Percentiles rank a stretch among this genome's conserved stretches.
phyloP scores from a whole-genome alignment of 2,113 vertebrate species.

The Sinosuthora webbiana region DNA sequence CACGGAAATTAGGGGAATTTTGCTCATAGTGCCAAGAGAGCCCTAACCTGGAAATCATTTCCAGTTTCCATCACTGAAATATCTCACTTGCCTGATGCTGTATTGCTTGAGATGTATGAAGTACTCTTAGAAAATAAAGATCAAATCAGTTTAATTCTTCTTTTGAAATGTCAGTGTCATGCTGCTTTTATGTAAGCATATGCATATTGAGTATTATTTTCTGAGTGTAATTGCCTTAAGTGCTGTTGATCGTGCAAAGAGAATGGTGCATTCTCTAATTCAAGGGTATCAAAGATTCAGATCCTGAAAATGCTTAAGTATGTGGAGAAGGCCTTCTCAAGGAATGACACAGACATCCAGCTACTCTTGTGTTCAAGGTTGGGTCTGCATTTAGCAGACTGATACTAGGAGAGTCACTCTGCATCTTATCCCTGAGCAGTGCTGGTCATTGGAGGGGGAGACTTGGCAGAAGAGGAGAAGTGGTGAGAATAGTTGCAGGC shows the following conservation, averaged over 20 bases:
- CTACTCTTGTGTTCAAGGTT: not conserved
- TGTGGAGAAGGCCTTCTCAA: not conserved
- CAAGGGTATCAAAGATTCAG: constrained; percentile 2
- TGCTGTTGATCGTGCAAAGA: not conserved
- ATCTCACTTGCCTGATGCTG: not conserved
- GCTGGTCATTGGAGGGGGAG: not conserved
- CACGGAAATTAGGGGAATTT: not conserved
- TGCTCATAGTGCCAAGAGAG: not conserved
- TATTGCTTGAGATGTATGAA: constrained; percentile 38
- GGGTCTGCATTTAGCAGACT: not conserved
- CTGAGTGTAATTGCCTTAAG: constrained; percentile 26
- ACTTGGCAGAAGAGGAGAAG: not conserved
- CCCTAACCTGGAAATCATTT: not conserved
- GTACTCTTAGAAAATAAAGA: constrained; percentile 21
- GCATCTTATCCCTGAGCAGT: not conserved
- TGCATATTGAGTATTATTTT: constrained; percentile 24
- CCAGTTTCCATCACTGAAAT: not conserved
- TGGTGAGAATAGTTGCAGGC: not conserved
- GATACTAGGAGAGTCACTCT: not conserved
- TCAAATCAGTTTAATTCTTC: constrained; percentile 34
- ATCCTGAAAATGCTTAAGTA: not conserved
- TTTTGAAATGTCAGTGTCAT: constrained; percentile 34
- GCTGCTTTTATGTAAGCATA: constrained; percentile 46
- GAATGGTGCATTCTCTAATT: constrained; percentile 33
- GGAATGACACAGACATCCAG: not conserved